Base-by-base conservation (phyloP, 2,797 vertebrate genomes). In the Eremophila alpestris region DNA sequence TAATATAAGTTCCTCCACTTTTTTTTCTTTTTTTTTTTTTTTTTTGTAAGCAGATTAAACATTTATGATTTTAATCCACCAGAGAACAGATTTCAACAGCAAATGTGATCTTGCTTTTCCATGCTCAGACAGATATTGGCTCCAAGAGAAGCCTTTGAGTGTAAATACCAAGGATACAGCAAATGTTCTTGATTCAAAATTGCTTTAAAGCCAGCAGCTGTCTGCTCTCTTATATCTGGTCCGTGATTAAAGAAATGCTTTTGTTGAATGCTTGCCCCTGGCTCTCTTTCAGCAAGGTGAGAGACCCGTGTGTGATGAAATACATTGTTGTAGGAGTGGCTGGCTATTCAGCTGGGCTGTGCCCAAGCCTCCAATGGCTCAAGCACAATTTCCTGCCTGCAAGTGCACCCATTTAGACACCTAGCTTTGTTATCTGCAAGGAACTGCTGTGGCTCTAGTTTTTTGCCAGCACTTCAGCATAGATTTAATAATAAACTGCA, bases 111-210 rank as follows among this genome's bases (percentile, higher is more conserved):
- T 79, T 83, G 69, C 34, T 90, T 88, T 79, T 91, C 92, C 34
- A 21, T 22, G 11, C 73, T 92, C 32, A 36, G 34, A 56, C 62
- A 92, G 79, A 46, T 87, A 76, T 77, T 87, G 86, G 48, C 62
- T 96, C 52, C 62, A 17, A 60, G 74, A 94, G 81, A 94, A 97
- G 59, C 36, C 59, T 87, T 76, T 82, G 92, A 96, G 63, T 90
- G 56, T 56, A 73, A 94, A 93, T 60, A 94, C 54, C 60, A 87
- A 94, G 26, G 23, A 91, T 60, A 84, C 43, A 94, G 85, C 48
- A 83, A 96, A 78, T 19, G 19, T 63, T 92, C 38, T 63, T 79
- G 76, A 73, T 94, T 81, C 93, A 95, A 90, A 96, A 76, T 74
- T 64, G 75, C 81, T 95, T 91, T 88, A 96, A 93, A 93, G 46